Percentiles rank a stretch among this genome's conserved stretches.
These are phyloP conservation scores for Beris chalybata DNA, from an alignment of 2,888 invertebrate genomes.

Conservation along the genomic window DNA sequence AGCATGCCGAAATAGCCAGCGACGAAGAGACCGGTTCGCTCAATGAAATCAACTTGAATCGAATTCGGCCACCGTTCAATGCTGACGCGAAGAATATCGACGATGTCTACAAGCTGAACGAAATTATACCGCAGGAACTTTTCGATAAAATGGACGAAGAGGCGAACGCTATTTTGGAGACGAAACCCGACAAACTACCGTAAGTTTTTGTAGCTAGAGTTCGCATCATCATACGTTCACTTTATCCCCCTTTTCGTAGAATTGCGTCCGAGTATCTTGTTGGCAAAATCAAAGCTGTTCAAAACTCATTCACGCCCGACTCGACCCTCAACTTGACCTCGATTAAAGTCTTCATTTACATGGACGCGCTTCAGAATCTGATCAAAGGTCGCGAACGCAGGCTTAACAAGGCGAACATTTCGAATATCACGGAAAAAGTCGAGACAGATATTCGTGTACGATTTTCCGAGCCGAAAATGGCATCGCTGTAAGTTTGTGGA, in stretches of 20 bases:
- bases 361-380: slow-evolving; percentile 50
- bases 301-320: slow-evolving; percentile 12
- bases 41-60: slow-evolving; percentile 30
- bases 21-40: slow-evolving; percentile 38
- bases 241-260: slow-evolving; percentile 40
- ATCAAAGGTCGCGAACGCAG: slow-evolving; percentile 45
- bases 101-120: slow-evolving; percentile 47
- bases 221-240: not conserved
- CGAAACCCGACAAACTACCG: slow-evolving; percentile 48
- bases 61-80: slow-evolving; percentile 48
- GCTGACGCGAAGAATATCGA: slow-evolving; percentile 45
- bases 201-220: slow-evolving; percentile 41
- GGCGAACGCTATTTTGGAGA: slow-evolving; percentile 45
- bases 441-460: slow-evolving; percentile 51
- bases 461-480: slow-evolving; percentile 43
- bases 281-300: slow-evolving; percentile 26
- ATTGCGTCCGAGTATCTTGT: slow-evolving; percentile 48
- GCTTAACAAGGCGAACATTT: slow-evolving; percentile 46
- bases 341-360: slow-evolving; percentile 51
- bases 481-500: slow-evolving; percentile 19
- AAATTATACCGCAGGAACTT: slow-evolving; percentile 47
- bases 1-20: slow-evolving; percentile 39
- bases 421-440: slow-evolving; percentile 51
- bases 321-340: slow-evolving; percentile 42
- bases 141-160: slow-evolving; percentile 51